Conservation (phyloP, 2,888 invertebrate genomes). For the Chydorus sphaericus region DNA sequence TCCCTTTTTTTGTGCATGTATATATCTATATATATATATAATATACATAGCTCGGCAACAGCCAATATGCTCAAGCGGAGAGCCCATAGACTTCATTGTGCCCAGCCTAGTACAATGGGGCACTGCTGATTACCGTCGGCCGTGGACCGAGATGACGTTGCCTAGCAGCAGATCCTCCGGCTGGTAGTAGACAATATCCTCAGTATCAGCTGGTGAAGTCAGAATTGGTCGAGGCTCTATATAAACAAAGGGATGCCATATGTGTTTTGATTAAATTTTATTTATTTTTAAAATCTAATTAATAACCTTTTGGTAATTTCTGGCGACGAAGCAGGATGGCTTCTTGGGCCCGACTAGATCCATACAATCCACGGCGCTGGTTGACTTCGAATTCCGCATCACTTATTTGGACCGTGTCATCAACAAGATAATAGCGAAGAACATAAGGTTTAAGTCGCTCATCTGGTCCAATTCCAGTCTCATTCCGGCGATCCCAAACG, state of each 20-base stretch:
- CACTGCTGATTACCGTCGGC: slow-evolving; percentile 33
- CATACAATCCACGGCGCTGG: background rate
- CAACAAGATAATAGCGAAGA: slow-evolving; percentile 61
- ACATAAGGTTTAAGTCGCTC: slow-evolving; percentile 40
- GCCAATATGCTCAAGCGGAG: no score
- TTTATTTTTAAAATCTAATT: background rate
- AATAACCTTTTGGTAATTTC: slow-evolving; percentile 24
- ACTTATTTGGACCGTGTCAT: slow-evolving; percentile 63
- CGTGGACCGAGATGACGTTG: slow-evolving; percentile 49
- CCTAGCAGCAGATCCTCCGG: slow-evolving; percentile 64
- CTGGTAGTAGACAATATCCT: slow-evolving; percentile 59
- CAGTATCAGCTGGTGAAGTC: slow-evolving; percentile 37
- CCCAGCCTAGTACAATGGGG: background rate
- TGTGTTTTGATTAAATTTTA: background rate
- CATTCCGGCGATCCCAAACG: slow-evolving; percentile 35
- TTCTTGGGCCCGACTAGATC: background rate
- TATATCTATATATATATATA: no score
- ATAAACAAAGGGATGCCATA: background rate
- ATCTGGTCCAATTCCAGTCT: slow-evolving; percentile 23
- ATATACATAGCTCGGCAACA: no score
- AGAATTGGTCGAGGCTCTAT: slow-evolving; percentile 8
- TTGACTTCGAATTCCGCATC: slow-evolving; percentile 31
- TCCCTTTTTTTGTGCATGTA: no score
- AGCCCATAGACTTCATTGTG: no score
- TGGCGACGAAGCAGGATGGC: slow-evolving; percentile 20